Evolutionary conservation across 2,888 invertebrate genomes (phyloP).

Genomic region (Agapostemon virescens): DNA sequence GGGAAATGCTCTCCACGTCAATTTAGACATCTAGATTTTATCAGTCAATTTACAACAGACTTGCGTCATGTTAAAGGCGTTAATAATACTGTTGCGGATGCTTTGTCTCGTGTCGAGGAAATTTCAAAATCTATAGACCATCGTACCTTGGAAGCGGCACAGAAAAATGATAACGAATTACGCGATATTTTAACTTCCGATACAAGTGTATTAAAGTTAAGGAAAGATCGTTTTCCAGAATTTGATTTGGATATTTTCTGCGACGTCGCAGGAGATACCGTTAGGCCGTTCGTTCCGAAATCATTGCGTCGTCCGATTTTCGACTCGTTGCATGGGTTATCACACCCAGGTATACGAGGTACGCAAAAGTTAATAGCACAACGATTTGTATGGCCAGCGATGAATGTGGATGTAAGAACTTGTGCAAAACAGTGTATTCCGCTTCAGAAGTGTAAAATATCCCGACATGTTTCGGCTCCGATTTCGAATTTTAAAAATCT

Average conservation of each 20-base stretch:
- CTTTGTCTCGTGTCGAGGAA: conserved; percentile 10
- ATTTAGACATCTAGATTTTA: conserved; percentile 58
- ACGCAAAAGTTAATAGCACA: conserved; percentile 70
- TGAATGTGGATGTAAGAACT: conserved; percentile 70
- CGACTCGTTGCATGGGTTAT: conserved; percentile 62
- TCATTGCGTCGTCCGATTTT: conserved; percentile 50
- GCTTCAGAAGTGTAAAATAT: conserved; percentile 75
- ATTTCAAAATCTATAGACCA: conserved; percentile 18
- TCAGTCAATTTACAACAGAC: conserved; percentile 32
- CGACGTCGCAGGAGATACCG: conserved; percentile 35
- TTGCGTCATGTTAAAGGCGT: neutral
- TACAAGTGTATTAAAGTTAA: too few relatives aligned
- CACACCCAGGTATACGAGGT: conserved; percentile 65
- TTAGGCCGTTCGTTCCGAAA: conserved; percentile 53
- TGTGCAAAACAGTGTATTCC: conserved; percentile 72
- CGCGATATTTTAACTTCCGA: too few relatives aligned
- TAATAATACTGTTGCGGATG: conserved; percentile 14
- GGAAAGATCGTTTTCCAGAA: neutral
- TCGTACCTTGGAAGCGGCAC: neutral
- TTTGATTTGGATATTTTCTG: conserved; percentile 3
- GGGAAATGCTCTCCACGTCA: conserved; percentile 61
- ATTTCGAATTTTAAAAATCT: conserved; percentile 63
- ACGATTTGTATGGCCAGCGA: conserved; percentile 76
- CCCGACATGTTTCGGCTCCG: conserved; percentile 71
- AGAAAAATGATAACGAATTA: neutral